Base-by-base conservation (phyloP, 2,797 vertebrate genomes). In the Margarornis squamiger region DNA sequence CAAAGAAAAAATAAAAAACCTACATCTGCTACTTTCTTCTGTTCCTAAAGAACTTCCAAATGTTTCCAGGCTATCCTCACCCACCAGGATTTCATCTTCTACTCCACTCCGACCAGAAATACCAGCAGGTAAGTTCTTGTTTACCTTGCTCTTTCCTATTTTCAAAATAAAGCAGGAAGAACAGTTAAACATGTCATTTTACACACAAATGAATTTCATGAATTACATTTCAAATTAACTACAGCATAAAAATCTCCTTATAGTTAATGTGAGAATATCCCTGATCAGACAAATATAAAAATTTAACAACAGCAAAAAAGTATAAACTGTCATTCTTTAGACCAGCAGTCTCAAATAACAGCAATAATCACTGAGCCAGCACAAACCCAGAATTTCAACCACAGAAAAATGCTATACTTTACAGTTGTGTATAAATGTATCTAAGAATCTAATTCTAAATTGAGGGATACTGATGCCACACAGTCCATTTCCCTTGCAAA, bases 101-200 rank as follows among this genome's bases (percentile, higher is more conserved):
- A 96, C 79, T 95, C 96, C 97, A 78, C 51, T 97, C 92, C 98
- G 97, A 96, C 90, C 79, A 93, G 96, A 95, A 96, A 98, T 63
- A 88, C 98, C 98, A 74, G 96, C 95, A 92, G 97, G 82, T 66
- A 93, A 87, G 73, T 92, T 98, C 93, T 99, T 99, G 92, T 95
- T 92, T 74, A 95, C 96, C 92, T 98, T 99, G 86, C 92, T 97
- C 98, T 99, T 99, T 97, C 99, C 99, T 99, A 39, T 97, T 91
- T 94, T 95, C 95, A 91, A 96, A 88, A 88, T 61, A 67, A 97
- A 96, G 38, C 21, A 95, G 1, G 11, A 88, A 93, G 8, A 93
- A 76, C 21, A 15, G 71, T 87, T 90, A 90, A 57, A 38, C 21
- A 51, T 34, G 23, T 46, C 5, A 51, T 67, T 88, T 93, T 93